Evolutionary conservation across 2,888 invertebrate species (phyloP).

Genomic region (Gastrophysa polygoni): DNA sequence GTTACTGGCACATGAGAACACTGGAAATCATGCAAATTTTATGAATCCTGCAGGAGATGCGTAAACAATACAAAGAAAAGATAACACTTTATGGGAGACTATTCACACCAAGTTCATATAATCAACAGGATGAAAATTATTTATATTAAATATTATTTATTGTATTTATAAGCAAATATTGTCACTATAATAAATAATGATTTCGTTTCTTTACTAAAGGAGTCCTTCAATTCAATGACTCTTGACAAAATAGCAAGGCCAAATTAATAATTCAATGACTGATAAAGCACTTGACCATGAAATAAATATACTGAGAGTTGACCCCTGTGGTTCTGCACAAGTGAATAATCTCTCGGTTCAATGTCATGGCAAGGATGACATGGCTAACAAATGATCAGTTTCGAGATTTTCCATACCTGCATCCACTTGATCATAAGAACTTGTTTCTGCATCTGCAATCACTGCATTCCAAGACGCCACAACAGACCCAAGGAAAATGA

Average conservation of each 20-base stretch:
- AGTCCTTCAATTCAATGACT: too few relatives aligned
- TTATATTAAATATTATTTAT: too few relatives aligned
- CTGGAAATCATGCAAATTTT: neutral
- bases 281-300: neutral
- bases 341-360: neutral
- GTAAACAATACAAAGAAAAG: too few relatives aligned
- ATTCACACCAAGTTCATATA: too few relatives aligned
- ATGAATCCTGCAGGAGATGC: too few relatives aligned
- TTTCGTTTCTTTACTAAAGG: too few relatives aligned
- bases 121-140: neutral
- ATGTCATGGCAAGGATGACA: neutral
- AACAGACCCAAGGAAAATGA: neutral
- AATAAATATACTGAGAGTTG: neutral
- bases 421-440: neutral
- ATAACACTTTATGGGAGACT: too few relatives aligned
- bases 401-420: neutral
- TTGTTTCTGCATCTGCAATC: neutral
- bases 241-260: too few relatives aligned
- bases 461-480: neutral
- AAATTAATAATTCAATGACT: neutral
- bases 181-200: too few relatives aligned
- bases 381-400: neutral
- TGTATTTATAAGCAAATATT: too few relatives aligned
- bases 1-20: conserved; percentile 40
- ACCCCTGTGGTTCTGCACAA: neutral